Evolutionary conservation across 2,888 invertebrate genomes (phyloP).

Genomic region (Empis stercorea): DNA sequence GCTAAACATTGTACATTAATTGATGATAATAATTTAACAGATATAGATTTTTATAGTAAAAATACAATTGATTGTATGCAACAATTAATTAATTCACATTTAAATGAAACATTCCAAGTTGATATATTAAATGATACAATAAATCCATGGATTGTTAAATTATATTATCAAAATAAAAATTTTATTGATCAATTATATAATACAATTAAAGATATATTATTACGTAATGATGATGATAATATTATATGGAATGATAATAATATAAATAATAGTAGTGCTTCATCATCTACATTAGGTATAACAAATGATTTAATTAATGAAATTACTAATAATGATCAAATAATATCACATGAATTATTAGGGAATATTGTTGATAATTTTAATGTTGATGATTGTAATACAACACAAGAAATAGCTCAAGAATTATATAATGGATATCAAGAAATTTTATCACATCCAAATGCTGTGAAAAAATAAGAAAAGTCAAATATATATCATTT

Average conservation of each 20-base stretch:
- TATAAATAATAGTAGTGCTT: too few relatives aligned
- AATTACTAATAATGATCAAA: too few relatives aligned
- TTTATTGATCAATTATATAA: neutral
- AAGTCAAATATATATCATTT: neutral
- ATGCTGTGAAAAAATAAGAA: neutral
- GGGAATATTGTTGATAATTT: neutral
- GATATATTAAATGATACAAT: constrained; percentile 9
- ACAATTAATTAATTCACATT: constrained; percentile 51
- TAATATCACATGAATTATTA: too few relatives aligned
- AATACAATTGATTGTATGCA: constrained; percentile 49
- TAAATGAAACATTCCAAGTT: constrained; percentile 37
- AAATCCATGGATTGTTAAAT: neutral
- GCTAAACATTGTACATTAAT: constrained; percentile 50
- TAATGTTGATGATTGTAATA: neutral
- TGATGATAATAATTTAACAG: constrained; percentile 36
- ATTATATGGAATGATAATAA: too few relatives aligned
- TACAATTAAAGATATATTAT: neutral
- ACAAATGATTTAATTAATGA: too few relatives aligned
- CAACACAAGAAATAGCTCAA: neutral
- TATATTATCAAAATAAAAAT: constrained; percentile 2
- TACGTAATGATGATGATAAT: neutral
- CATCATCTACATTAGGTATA: too few relatives aligned
- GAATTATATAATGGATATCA: neutral
- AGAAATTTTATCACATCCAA: neutral
- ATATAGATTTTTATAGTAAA: constrained; percentile 45